Evolutionary conservation across 2,113 vertebrate species (phyloP), one percentile per base, ranked within the genome.

Genomic region (Cyanoderma ruficeps): DNA sequence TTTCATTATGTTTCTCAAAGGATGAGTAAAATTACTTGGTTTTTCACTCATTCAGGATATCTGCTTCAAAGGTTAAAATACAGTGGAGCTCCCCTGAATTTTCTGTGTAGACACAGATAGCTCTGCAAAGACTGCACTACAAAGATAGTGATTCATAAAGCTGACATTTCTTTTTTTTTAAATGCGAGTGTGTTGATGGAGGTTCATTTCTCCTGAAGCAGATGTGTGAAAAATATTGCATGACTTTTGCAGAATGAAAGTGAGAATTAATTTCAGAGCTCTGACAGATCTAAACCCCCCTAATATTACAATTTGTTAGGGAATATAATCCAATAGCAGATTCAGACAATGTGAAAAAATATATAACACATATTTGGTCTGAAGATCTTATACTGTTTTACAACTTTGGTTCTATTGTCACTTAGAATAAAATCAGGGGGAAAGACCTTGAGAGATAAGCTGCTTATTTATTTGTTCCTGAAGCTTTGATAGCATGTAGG

Each of bases 401-500:
- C 87, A 94, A 93, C 89, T 96, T 92, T 18, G 15, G 69, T 92
- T 91, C 93, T 78, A 94, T 96, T 96, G 96, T 94, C 95, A 95
- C 90, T 92, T 96, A 95, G 80, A 95, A 96, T 92, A 96, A 96
- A 97, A 96, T 93, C 87, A 94, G 56, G 93, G 94, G 91, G 83
- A 93, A 97, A 97, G 93, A 97, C 96, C 96, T 97, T 95, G 96
- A 94, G 93, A 94, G 93, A 96, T 94, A 96, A 97, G 96, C 96
- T 75, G 93, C 96, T 97, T 97, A 96, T 95, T 96, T 97, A 96
- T 96, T 96, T 96, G 92, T 95, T 97, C 94, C 83, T 94, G 93
- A 94, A 94, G 94, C 90, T 97, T 95, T 96, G 93, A 96, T 97
- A 96, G 92, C 83, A 89, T 78, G 86, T 95, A 96, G 90, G 94